Evolutionary conservation across 64 coral and sea anemone species (phyloP), one percentile per base, ranked within the genome.

Genomic region (Stylophora pistillata): DNA sequence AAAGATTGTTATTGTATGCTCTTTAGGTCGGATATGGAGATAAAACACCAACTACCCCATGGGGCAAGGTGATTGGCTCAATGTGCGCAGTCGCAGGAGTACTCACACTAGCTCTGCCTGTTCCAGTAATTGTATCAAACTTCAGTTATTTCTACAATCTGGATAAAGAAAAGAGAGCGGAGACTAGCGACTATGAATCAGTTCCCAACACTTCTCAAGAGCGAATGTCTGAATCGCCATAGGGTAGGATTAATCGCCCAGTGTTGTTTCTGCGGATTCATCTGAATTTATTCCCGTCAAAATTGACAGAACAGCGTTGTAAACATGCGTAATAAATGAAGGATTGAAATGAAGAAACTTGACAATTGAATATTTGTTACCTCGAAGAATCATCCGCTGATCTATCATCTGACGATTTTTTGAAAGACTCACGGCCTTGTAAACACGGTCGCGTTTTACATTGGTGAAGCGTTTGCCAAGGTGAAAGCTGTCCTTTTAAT

Each of bases 141-240:
- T 97, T 97, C 60, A 93, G 95, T 74, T 97, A 93, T 87, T 97
- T 97, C 86, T 97, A 97, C 73, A 97, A 93, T 53, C 70, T 90
- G 58, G 95, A 97, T 70, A 93, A 88, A 55, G 95, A 97, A 21
- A 86, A 64, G 20, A 85, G 82, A 53, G 56, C 37, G 37, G 37
- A 63, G 34, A 13, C 55, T 6, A 58, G 26, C 20, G 64, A 86
- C 74, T 71, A 77, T 54, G 77, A 90, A 5, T 33, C 21, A 7
- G 28, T 69, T n/a, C 3, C 27, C n/a, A 10, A 37, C 21, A 47
- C 34, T 15, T 84, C 80, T 53, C 61, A 41, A 70, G 61, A 84
- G 58, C 62, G 65, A 68, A 21, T 63, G 2, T 69, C 62, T 7
- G 80, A 63, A 65, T 70, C 61, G 6, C n/a, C 80, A 5, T 12